Percentiles rank a stretch among this genome's conserved stretches.
phyloP scores from a whole-genome alignment of 2,888 invertebrate species.

The Digitonthophagus gazella region DNA sequence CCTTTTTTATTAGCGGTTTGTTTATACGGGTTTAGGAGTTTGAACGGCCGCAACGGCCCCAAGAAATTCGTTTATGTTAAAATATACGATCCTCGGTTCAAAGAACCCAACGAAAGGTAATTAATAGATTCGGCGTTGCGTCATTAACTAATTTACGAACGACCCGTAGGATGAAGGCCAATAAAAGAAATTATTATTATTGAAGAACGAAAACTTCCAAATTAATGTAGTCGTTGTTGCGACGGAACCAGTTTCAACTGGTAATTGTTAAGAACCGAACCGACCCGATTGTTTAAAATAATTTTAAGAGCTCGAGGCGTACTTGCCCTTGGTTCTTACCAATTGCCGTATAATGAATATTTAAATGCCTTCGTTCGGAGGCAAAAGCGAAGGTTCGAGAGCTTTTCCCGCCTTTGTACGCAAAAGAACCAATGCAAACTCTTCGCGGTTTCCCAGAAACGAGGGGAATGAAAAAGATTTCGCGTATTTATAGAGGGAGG shows the following conservation, averaged over 20 bases:
- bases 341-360: conserved; percentile 7
- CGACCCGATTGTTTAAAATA: conserved; percentile 9
- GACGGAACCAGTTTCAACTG: conserved; percentile 6
- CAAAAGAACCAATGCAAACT: not conserved
- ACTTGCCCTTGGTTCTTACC: conserved; percentile 5
- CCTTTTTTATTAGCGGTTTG: conserved; percentile 3
- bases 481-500: not conserved
- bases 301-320: not conserved
- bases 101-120: conserved; percentile 7
- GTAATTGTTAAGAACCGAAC: conserved; percentile 11
- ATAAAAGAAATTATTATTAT: too few relatives aligned
- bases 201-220: too few relatives aligned
- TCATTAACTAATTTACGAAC: not conserved
- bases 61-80: not conserved
- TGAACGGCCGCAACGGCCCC: not conserved
- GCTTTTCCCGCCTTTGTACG: not conserved
- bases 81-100: conserved; percentile 5
- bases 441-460: not conserved
- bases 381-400: conserved; percentile 1
- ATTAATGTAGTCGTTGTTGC: too few relatives aligned
- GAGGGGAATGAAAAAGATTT: not conserved
- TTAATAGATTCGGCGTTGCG: conserved; percentile 2
- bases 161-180: not conserved
- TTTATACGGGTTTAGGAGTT: not conserved
- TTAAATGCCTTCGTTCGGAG: not conserved